Evolutionary conservation across 2,113 vertebrate genomes (phyloP).

Genomic region (Ranitomeya variabilis): DNA sequence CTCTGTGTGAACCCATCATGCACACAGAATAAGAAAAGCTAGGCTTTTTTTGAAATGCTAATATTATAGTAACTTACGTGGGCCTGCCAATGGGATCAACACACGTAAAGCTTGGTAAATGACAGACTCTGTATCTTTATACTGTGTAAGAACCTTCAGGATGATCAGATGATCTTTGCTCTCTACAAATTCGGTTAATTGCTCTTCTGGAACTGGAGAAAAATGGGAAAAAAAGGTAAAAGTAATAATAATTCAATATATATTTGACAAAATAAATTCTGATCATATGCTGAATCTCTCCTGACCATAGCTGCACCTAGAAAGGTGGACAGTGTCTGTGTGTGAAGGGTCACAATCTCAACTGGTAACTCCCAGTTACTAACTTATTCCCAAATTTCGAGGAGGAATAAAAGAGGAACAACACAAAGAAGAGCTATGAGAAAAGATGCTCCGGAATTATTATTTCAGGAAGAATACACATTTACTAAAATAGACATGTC

Average conservation of each 20-base stretch:
- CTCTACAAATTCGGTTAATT: constrained; percentile 90
- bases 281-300: not conserved
- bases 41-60: not conserved
- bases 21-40: too few species aligned
- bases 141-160: constrained; percentile 77
- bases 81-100: constrained; percentile 81
- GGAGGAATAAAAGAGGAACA: too few species aligned
- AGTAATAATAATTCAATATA: not conserved
- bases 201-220: constrained; percentile 82
- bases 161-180: constrained; percentile 85
- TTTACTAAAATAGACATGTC: not conserved
- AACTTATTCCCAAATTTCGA: too few species aligned
- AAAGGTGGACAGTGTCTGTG: too few species aligned
- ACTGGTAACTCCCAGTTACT: too few species aligned
- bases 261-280: not conserved
- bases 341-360: too few species aligned
- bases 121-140: constrained; percentile 77
- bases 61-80: constrained; percentile 77
- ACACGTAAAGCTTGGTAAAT: constrained; percentile 81
- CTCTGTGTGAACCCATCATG: too few species aligned
- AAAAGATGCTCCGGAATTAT: not conserved
- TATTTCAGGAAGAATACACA: not conserved
- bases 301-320: not conserved
- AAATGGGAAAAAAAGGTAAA: not conserved
- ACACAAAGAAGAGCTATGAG: too few species aligned